Conservation (phyloP, 53 echinoderm and acorn worm species). For the Mesocentrotus franciscanus region DNA sequence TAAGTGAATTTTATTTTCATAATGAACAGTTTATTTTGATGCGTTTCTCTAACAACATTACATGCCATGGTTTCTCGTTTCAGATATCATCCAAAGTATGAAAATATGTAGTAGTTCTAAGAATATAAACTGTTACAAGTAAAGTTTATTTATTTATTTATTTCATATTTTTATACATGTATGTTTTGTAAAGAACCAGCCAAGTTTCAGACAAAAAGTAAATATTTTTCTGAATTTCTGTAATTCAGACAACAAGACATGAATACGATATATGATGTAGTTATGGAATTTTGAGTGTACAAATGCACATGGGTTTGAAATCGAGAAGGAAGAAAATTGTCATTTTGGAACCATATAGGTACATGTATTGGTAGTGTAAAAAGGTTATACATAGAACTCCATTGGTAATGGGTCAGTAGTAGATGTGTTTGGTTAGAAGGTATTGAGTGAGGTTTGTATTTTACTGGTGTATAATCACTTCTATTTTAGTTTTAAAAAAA, state of each 20-base stretch:
- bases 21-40: not conserved
- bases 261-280: not conserved
- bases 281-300: not conserved
- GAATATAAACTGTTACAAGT: not conserved
- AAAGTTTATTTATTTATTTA: not conserved
- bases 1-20: not conserved
- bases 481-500: too few relatives aligned
- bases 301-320: not conserved
- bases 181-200: constrained; percentile 56
- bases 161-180: not conserved
- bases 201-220: constrained; percentile 13
- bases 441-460: not conserved
- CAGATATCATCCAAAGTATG: constrained; percentile 48
- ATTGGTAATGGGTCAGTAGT: constrained; percentile 58
- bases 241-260: not conserved
- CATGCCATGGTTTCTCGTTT: constrained; percentile 63
- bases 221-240: not conserved
- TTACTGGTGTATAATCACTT: too few relatives aligned
- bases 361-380: not conserved
- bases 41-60: constrained; percentile 21
- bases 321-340: not conserved
- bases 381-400: not conserved
- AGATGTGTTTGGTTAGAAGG: not conserved
- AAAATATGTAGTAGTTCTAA: constrained; percentile 1
- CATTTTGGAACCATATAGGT: not conserved